phyloP scores from a whole-genome alignment of 2,888 invertebrate genomes.

The Sceliomorpha sp. region DNA sequence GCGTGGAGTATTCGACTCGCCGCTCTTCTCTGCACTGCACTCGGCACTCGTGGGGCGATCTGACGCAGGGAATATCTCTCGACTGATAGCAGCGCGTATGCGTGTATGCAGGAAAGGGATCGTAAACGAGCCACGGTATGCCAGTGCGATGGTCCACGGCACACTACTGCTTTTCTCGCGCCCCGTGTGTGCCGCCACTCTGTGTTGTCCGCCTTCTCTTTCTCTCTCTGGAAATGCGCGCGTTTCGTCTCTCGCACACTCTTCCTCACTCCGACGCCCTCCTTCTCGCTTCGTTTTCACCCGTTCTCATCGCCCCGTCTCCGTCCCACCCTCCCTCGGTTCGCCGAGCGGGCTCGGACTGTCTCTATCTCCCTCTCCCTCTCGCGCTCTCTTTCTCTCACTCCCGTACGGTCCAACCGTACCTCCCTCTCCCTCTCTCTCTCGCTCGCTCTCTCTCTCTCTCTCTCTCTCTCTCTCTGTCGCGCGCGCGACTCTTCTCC shows the following conservation, averaged over 20 bases:
- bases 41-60: slow-evolving; percentile 74
- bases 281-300: slow-evolving; percentile 66
- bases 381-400: too few relatives aligned
- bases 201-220: slow-evolving; percentile 80
- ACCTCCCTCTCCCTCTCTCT: too few relatives aligned
- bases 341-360: slow-evolving; percentile 70
- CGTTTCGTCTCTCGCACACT: slow-evolving; percentile 56
- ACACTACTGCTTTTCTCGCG: slow-evolving; percentile 85
- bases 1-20: slow-evolving; percentile 24
- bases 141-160: slow-evolving; percentile 84
- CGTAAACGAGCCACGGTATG: slow-evolving; percentile 80
- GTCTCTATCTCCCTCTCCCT: too few relatives aligned
- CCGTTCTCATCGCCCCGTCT: slow-evolving; percentile 56
- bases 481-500: slow-evolving; percentile 27
- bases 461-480: too few relatives aligned
- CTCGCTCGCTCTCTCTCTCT: too few relatives aligned
- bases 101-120: slow-evolving; percentile 66
- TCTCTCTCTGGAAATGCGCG: slow-evolving; percentile 70
- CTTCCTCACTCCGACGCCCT: slow-evolving; percentile 36
- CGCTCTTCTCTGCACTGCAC: slow-evolving; percentile 74
- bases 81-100: slow-evolving; percentile 59
- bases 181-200: slow-evolving; percentile 81
- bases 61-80: slow-evolving; percentile 54
- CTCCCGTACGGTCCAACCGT: slow-evolving; percentile 14
- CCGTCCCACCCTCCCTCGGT: slow-evolving; percentile 62